A percentile compares a stretch with the other conserved stretches of the same genome.
Evolutionary conservation across 92 coral and sea anemone genomes (phyloP).

Genomic region (Epizoanthus ramosus): DNA sequence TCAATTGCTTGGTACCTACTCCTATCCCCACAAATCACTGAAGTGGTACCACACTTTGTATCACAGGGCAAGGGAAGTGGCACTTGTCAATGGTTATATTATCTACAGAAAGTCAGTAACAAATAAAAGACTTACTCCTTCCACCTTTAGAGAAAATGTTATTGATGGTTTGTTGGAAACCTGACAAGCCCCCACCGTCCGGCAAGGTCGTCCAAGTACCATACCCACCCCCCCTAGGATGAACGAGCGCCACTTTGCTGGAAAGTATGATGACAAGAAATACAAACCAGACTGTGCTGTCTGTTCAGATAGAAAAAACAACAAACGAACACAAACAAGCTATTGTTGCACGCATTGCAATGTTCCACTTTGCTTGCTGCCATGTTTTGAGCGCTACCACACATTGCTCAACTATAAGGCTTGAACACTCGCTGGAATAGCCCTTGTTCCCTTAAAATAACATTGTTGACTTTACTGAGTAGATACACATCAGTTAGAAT

Average conservation of each 20-base stretch:
- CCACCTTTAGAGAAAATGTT: constrained; percentile 48
- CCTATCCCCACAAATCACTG: constrained; percentile 41
- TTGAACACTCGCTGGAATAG: constrained; percentile 19
- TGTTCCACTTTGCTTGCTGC: constrained; percentile 63
- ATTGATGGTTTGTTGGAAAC: constrained; percentile 36
- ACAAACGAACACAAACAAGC: constrained; percentile 56
- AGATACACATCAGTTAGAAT: constrained; percentile 21
- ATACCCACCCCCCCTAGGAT: constrained; percentile 33
- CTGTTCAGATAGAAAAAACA: constrained; percentile 59
- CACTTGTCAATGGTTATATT: constrained; percentile 59
- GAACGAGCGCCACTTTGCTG: constrained; percentile 10
- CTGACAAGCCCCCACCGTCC: constrained; percentile 15
- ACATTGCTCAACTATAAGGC: constrained; percentile 52
- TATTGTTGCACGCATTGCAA: constrained; percentile 60
- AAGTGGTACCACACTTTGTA: constrained; percentile 53
- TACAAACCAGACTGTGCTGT: too few relatives aligned
- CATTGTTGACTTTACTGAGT: neutral
- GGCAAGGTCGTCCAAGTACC: constrained; percentile 36
- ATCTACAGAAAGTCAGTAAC: constrained; percentile 46
- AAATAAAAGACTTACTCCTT: constrained; percentile 28
- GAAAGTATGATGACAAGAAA: too few relatives aligned
- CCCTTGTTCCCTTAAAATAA: neutral
- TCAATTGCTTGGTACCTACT: constrained; percentile 29
- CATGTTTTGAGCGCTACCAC: constrained; percentile 73
- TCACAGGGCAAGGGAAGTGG: constrained; percentile 44